Base-by-base conservation (phyloP, 2,113 vertebrate species). In the Seriola dumerili region DNA sequence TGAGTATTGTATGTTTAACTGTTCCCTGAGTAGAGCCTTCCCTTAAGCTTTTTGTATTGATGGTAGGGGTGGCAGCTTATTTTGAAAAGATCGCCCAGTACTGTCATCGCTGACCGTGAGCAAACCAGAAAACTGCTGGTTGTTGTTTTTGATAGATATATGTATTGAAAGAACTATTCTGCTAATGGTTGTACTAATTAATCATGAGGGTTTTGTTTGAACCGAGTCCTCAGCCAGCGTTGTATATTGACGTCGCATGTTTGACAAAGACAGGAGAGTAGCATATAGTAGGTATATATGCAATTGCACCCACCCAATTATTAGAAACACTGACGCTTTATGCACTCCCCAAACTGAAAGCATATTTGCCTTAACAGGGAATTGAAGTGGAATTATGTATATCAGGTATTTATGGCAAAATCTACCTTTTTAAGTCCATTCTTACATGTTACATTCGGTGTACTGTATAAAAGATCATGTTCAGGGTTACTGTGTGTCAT, bases 401-500 rank as follows among this genome's bases (percentile, higher is more conserved):
- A 91, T 93, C 94, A 94, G 93, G 92, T 94, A 93, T 94, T 94
- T 94, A 93, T 91, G 88, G 84, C 81, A 91, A 92, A 91, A 89
- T 93, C 93, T 94, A 94, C 92, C 89, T 93, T 92, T 89, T 85
- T 92, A 86, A 88, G 68, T 89, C 78, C 40, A 70, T 89, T 87
- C 61, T 83, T 80, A 80, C 82, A 73, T 85, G 90, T 93, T 92
- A 86, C 87, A 89, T 93, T 89, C 84, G 78, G 75, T 89, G 89
- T 90, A 91, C 89, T 92, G 91, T 91, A 83, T 83, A 84, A 69
- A 81, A 57, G 0, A 65, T 83, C 65, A 64, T 80, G 67, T 92
- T 91, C 86, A 91, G 89, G 85, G 86, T 93, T 85, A 71, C 48
- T 72, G 63, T 85, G 34, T 25, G 55, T 89, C 61, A 67, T 76